A percentile compares a stretch with the other conserved stretches of the same genome.
These are phyloP conservation scores for Zoanthus sociatus DNA, from an alignment of 92 coral and sea anemone species.

Conservation along the genomic window DNA sequence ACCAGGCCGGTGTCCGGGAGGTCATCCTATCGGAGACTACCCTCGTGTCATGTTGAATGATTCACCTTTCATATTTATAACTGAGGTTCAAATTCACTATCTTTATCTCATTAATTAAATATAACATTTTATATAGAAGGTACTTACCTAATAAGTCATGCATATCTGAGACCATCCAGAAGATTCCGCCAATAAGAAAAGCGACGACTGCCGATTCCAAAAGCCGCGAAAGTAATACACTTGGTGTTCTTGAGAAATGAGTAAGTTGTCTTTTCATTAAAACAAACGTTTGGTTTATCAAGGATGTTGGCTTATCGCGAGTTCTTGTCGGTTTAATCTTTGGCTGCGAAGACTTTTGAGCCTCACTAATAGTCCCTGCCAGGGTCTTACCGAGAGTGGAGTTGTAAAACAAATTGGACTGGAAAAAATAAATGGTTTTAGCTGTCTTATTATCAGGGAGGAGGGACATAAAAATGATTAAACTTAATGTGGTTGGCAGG, in stretches of 20 bases:
- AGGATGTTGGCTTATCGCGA: constrained; percentile 32
- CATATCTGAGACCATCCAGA: constrained; percentile 24
- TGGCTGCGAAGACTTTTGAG: constrained; percentile 10
- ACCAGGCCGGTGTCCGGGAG: too few relatives aligned
- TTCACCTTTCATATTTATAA: too few relatives aligned
- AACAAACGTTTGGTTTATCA: constrained; percentile 26
- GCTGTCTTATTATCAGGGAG: too few relatives aligned
- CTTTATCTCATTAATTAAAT: too few relatives aligned
- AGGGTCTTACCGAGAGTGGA: constrained; percentile 12
- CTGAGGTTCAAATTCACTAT: too few relatives aligned
- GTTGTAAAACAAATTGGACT: neutral
- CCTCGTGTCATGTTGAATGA: too few relatives aligned
- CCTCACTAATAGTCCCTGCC: neutral
- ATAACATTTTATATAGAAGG: too few relatives aligned
- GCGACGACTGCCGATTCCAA: constrained; percentile 34
- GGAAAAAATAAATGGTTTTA: neutral
- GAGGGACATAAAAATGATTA: too few relatives aligned
- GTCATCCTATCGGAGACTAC: too few relatives aligned
- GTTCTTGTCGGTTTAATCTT: constrained; percentile 25
- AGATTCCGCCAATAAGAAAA: constrained; percentile 39
- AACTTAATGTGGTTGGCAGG: too few relatives aligned
- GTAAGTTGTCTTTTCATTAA: constrained; percentile 16
- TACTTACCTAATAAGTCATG: constrained; percentile 28
- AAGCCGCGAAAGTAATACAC: constrained; percentile 15
- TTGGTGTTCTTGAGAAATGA: constrained; percentile 41